A percentile compares a stretch with the other conserved stretches of the same genome.
Conservation (phyloP, 2,797 vertebrate genomes). For the Avahi laniger region DNA sequence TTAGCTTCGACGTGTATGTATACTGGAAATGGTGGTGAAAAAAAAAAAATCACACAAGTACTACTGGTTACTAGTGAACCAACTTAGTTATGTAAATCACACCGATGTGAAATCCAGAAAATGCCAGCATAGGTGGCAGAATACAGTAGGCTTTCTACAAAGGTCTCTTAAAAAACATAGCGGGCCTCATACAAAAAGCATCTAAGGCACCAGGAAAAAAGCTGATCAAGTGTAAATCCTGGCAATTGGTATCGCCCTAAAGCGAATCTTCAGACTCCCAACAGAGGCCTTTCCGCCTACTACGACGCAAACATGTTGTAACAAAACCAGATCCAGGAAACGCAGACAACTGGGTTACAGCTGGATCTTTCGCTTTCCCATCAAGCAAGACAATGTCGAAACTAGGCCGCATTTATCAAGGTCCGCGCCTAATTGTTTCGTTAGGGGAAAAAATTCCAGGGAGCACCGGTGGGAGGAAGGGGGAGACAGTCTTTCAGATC, state of each 20-base stretch:
- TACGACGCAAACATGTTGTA: neutral
- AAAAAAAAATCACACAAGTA: neutral
- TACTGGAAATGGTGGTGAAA: neutral
- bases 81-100: neutral
- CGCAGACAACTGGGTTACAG: neutral
- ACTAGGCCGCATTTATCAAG: rapidly evolving
- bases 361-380: neutral
- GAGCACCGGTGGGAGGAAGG: too few relatives aligned
- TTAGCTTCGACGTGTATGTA: neutral
- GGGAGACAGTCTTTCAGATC: neutral
- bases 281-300: neutral
- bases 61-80: neutral
- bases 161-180: neutral
- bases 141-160: neutral
- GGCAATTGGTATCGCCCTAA: neutral
- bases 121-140: neutral
- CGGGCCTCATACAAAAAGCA: neutral
- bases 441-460: neutral
- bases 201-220: neutral
- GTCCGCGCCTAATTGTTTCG: neutral
- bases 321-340: neutral
- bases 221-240: neutral
- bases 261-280: neutral
- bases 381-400: neutral
- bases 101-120: neutral